Percentiles rank a stretch among this genome's conserved stretches.
Conservation (phyloP, 2,113 vertebrate species). For the Gorilla gorilla region DNA sequence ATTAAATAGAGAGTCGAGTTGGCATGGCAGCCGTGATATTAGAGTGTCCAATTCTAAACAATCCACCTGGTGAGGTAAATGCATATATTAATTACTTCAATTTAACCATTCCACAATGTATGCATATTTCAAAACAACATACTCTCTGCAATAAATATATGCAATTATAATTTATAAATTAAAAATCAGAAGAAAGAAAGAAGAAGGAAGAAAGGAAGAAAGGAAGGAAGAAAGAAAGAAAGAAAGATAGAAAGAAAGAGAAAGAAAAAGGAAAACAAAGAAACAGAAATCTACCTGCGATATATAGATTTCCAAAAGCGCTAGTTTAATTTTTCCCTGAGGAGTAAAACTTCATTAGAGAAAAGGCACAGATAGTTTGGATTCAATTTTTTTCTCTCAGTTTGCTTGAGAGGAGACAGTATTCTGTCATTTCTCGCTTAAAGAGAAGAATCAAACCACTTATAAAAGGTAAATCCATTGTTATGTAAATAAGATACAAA, state of each 20-base stretch:
- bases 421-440: slow-evolving; percentile 4
- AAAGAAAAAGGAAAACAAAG: neutral
- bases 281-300: neutral
- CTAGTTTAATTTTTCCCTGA: neutral
- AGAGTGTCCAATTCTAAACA: neutral
- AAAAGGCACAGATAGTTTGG: slow-evolving; percentile 48
- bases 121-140: neutral
- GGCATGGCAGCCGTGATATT: neutral
- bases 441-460: slow-evolving; percentile 10
- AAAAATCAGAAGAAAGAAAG: neutral
- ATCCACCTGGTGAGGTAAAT: neutral
- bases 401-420: slow-evolving; percentile 32
- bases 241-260: neutral
- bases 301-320: neutral
- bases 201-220: neutral
- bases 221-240: too few relatives aligned
- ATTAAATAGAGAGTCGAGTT: neutral
- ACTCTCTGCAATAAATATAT: too few relatives aligned
- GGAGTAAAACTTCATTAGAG: slow-evolving; percentile 9
- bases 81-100: neutral
- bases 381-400: slow-evolving; percentile 37
- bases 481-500: slow-evolving; percentile 10
- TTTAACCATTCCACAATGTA: neutral
- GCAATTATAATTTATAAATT: neutral
- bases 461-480: neutral